These are phyloP conservation scores for Leptosomus discolor DNA, from an alignment of 2,113 vertebrate genomes.

Conservation along the genomic window DNA sequence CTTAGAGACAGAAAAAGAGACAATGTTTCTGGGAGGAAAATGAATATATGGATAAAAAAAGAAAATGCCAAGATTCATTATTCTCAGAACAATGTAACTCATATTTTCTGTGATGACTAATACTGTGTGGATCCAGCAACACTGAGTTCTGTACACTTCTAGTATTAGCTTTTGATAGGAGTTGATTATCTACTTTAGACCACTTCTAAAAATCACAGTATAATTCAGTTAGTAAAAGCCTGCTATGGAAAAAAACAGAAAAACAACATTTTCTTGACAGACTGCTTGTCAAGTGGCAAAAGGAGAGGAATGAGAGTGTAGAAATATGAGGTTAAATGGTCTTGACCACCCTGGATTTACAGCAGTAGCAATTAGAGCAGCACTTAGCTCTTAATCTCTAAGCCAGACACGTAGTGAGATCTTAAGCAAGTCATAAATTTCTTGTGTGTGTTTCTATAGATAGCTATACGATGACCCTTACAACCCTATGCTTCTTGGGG, in stretches of 20 bases:
- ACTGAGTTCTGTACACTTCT: background rate
- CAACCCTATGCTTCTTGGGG: background rate
- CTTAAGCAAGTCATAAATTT: background rate
- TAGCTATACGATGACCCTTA: background rate
- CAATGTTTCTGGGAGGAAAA: background rate
- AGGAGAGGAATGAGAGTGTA: background rate
- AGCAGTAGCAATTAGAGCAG: background rate
- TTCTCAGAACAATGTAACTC: background rate
- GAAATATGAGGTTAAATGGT: constrained; percentile 3
- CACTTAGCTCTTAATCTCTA: background rate
- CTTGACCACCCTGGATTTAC: background rate
- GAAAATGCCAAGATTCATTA: background rate
- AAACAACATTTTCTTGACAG: background rate
- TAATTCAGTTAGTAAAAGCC: background rate
- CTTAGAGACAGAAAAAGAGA: background rate
- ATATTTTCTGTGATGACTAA: background rate
- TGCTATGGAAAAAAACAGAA: background rate
- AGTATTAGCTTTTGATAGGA: background rate
- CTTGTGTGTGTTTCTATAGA: background rate
- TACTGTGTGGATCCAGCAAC: background rate
- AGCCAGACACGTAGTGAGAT: background rate
- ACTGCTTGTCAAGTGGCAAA: background rate
- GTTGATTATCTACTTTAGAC: background rate
- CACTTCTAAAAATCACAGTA: background rate
- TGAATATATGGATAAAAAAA: background rate